Evolutionary conservation across 2,113 vertebrate species (phyloP), one percentile per base, ranked within the genome.

Genomic region (Gavialis gangeticus): DNA sequence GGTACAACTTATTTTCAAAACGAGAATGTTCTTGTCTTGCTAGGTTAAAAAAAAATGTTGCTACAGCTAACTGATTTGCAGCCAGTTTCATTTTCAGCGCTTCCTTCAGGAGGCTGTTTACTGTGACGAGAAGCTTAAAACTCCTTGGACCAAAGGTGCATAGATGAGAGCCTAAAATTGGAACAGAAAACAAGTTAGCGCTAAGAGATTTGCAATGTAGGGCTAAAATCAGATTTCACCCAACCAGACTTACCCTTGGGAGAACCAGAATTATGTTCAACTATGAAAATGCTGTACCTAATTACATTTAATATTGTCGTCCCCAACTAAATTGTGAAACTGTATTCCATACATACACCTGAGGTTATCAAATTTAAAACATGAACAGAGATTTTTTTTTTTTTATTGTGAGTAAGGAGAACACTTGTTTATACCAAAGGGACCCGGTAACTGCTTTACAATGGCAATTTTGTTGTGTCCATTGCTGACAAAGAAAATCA

Each of bases 401-500:
- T 93, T 91, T 90, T 85, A 60, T 84, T 37, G 17, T 71, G 66
- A 67, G 56, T 88, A 84, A 82, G 37, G 76, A 30, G 71, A 94
- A 19, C 80, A 66, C 56, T 87, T 82, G 77, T 87, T 90, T 92
- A 13, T 59, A 69, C 93, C 85, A 89, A 82, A 94, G 75, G 79
- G 88, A 21, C 6, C 67, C 89, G 75, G 88, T 81, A 93, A 56
- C 58, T 85, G 15, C 92, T 95, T 83, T 60, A 55, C 2, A 1
- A 3, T 94, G 91, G 78, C 76, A 67, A 55, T 87, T 91, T 90
- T 46, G 18, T 18, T 84, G 58, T 96, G 93, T 97, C 97, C 95
- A 5, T 94, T 95, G 92, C 83, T 91, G 92, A 95, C 95, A 97
- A 95, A 86, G 89, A 93, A 95, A 93, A 96, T 95, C 82, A 46